Evolutionary conservation across 1,140 invertebrate species (phyloP).

Genomic region (Cyphomyrmex costatus): DNA sequence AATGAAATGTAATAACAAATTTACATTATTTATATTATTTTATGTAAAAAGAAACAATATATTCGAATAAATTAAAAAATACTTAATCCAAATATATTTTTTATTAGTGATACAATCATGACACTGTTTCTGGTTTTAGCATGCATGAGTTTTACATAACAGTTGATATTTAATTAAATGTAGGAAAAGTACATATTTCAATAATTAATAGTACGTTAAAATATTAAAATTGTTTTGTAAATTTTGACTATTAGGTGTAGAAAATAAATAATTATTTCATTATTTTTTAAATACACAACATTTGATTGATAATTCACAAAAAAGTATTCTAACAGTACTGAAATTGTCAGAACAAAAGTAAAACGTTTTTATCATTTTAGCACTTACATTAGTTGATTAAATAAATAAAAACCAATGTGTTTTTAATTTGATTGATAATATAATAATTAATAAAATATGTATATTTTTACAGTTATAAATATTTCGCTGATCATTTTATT

Average conservation of each 20-base stretch:
- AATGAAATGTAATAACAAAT: no score
- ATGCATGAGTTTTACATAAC: background rate
- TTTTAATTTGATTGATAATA: background rate
- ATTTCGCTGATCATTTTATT: background rate
- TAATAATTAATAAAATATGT: background rate
- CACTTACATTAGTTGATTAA: background rate
- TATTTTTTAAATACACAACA: background rate
- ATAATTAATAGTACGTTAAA: background rate
- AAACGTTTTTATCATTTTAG: background rate
- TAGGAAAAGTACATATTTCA: background rate
- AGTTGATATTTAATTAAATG: background rate
- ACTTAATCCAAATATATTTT: background rate
- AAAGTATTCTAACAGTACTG: background rate
- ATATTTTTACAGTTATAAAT: slow-evolving; percentile 1
- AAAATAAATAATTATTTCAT: slow-evolving; percentile 29
- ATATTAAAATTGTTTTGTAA: background rate
- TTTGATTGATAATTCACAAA: background rate
- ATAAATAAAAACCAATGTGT: background rate
- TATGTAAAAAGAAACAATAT: background rate
- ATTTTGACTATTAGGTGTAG: background rate
- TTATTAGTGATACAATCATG: background rate
- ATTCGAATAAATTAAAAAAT: background rate
- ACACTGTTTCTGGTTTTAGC: background rate
- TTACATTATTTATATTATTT: no score
- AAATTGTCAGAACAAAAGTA: background rate